These are phyloP conservation scores for Manduca sexta DNA, from an alignment of 1,140 invertebrate species.

Conservation along the genomic window DNA sequence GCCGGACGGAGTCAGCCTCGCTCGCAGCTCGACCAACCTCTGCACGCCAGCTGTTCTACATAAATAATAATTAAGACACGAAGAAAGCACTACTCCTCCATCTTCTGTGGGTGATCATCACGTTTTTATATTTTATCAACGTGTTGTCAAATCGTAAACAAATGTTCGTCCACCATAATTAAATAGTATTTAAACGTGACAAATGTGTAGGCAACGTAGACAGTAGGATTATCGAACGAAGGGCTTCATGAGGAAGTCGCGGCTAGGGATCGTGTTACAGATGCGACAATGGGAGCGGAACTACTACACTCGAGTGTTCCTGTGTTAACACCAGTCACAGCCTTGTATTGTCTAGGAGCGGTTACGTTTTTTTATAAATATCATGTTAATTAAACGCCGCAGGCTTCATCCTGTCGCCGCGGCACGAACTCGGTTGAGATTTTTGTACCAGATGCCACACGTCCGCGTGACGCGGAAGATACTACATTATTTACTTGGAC, in stretches of 20 bases:
- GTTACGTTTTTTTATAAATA: background rate
- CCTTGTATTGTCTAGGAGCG: background rate
- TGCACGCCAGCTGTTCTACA: conserved; percentile 67
- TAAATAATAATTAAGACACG: conserved; percentile 69
- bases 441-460: conserved; percentile 33
- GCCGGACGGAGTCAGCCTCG: conserved; percentile 58
- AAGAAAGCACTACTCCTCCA: conserved; percentile 44
- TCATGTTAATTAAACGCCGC: no score
- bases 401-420: background rate
- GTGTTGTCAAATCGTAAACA: background rate
- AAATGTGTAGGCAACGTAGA: background rate
- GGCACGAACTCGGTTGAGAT: conserved; percentile 6
- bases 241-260: conserved; percentile 62
- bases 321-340: conserved; percentile 14
- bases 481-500: conserved; percentile 48
- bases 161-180: no score
- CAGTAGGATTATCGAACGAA: conserved; percentile 36
- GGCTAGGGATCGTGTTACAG: conserved; percentile 48
- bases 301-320: conserved; percentile 36
- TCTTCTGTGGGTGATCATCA: conserved; percentile 14
- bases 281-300: conserved; percentile 42
- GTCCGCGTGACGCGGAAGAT: conserved; percentile 44
- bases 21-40: conserved; percentile 44
- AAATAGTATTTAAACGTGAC: no score
- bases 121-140: background rate